A percentile compares a stretch with the other conserved stretches of the same genome.
Conservation (phyloP, 2,797 vertebrate species). For the Anomalospiza imberbis region DNA sequence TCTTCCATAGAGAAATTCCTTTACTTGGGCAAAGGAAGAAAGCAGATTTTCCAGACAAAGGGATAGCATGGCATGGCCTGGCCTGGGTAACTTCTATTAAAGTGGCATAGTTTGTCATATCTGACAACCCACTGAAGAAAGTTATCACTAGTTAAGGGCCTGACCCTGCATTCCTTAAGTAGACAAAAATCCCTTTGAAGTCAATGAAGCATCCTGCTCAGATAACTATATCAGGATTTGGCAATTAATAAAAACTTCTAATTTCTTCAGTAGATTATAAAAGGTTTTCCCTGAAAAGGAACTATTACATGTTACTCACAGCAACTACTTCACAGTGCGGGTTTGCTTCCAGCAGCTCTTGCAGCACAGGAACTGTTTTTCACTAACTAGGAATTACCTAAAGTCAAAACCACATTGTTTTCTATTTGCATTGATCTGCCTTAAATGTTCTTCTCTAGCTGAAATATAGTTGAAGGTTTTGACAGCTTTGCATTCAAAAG, state of each 20-base stretch:
- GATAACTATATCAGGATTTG: conserved; percentile 41
- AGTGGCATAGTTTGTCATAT: conserved; percentile 57
- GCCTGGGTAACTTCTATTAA: neutral
- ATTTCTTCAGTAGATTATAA: conserved; percentile 30
- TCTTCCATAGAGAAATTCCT: neutral
- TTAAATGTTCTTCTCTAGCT: conserved; percentile 36
- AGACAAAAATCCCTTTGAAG: conserved; percentile 67
- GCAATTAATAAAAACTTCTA: conserved; percentile 42
- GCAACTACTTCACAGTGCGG: neutral
- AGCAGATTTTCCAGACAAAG: neutral
- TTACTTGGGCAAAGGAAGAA: neutral
- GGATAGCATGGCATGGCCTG: neutral
- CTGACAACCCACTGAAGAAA: conserved; percentile 60
- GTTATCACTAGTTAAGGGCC: conserved; percentile 62
- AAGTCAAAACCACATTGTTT: conserved; percentile 37
- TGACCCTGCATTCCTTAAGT: conserved; percentile 58
- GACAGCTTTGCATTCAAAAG: conserved; percentile 54
- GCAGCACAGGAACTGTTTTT: neutral
- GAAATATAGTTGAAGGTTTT: conserved; percentile 51
- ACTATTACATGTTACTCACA: neutral
- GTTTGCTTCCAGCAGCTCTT: neutral
- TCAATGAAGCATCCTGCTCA: conserved; percentile 51
- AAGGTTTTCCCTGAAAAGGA: neutral
- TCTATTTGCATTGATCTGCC: conserved; percentile 27
- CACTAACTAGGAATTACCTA: neutral